phyloP scores from a whole-genome alignment of 2,113 vertebrate species.

The Ptychochromis oligacanthus region DNA sequence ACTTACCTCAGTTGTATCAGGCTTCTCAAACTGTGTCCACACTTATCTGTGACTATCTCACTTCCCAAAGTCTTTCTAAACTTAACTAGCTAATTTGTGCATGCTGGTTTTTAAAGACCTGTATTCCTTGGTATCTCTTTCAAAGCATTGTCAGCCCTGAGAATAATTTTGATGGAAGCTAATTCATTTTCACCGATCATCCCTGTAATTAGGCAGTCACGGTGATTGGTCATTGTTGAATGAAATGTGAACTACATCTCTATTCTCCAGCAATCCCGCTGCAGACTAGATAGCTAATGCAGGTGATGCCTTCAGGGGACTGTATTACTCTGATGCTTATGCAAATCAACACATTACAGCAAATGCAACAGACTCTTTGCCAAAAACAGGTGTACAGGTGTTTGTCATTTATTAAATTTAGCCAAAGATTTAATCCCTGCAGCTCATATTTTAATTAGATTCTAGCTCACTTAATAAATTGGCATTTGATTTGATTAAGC shows the following conservation, averaged over 20 bases:
- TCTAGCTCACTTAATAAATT: constrained; percentile 75
- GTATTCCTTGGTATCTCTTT: constrained; percentile 40
- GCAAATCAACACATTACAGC: constrained; percentile 66
- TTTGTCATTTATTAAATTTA: constrained; percentile 77
- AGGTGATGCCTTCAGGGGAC: constrained; percentile 54
- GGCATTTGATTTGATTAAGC: constrained; percentile 75
- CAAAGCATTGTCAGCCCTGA: constrained; percentile 48
- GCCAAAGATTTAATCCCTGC: constrained; percentile 74
- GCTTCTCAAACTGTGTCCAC: constrained; percentile 13
- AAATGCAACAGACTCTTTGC: constrained; percentile 46
- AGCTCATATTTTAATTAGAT: constrained; percentile 77
- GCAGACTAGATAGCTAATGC: constrained; percentile 53
- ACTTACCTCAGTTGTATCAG: constrained; percentile 30
- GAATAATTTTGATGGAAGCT: constrained; percentile 65
- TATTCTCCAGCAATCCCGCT: constrained; percentile 24
- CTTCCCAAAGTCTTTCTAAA: constrained; percentile 37
- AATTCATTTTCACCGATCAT: constrained; percentile 69
- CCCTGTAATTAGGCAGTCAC: constrained; percentile 70
- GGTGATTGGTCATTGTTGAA: constrained; percentile 61
- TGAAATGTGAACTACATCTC: constrained; percentile 58
- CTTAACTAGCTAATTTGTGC: constrained; percentile 45
- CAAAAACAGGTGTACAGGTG: constrained; percentile 77
- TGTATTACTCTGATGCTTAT: constrained; percentile 53
- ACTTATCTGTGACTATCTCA: constrained; percentile 21
- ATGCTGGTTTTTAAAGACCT: constrained; percentile 25